Conservation (phyloP, 2,888 invertebrate species). For the Ennomos quercinarius region DNA sequence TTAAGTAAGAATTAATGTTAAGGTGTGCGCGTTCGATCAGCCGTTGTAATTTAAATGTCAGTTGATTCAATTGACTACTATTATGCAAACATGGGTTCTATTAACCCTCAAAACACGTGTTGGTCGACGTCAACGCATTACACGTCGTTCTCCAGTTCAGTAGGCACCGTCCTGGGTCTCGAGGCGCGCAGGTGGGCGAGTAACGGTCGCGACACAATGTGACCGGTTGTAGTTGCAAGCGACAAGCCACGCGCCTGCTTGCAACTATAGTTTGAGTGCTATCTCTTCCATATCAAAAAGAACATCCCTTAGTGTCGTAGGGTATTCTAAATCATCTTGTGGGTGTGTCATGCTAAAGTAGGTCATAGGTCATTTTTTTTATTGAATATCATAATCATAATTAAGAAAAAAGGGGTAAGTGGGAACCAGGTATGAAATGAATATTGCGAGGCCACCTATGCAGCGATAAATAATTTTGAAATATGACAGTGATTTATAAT, state of each 20-base stretch:
- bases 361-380: too few species aligned
- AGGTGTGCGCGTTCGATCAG: constrained; percentile 31
- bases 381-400: too few species aligned
- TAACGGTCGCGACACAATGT: constrained; percentile 73
- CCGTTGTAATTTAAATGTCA: constrained; percentile 39
- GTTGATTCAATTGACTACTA: constrained; percentile 35
- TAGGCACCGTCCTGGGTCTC: constrained; percentile 62
- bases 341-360: too few species aligned
- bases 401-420: too few species aligned
- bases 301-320: not conserved
- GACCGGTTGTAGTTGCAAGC: constrained; percentile 57
- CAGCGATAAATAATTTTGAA: too few species aligned
- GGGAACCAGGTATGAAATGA: too few species aligned
- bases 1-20: constrained; percentile 20
- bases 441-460: too few species aligned
- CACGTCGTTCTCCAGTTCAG: constrained; percentile 78
- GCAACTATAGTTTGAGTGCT: constrained; percentile 6
- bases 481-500: too few species aligned
- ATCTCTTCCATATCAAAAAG: constrained; percentile 1
- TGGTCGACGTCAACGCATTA: constrained; percentile 35
- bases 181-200: constrained; percentile 76
- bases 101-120: constrained; percentile 63
- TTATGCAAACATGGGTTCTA: constrained; percentile 52
- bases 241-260: constrained; percentile 42
- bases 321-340: too few species aligned